Conservation (phyloP, 1,140 invertebrate genomes). For the Drosophila quadrilineata region DNA sequence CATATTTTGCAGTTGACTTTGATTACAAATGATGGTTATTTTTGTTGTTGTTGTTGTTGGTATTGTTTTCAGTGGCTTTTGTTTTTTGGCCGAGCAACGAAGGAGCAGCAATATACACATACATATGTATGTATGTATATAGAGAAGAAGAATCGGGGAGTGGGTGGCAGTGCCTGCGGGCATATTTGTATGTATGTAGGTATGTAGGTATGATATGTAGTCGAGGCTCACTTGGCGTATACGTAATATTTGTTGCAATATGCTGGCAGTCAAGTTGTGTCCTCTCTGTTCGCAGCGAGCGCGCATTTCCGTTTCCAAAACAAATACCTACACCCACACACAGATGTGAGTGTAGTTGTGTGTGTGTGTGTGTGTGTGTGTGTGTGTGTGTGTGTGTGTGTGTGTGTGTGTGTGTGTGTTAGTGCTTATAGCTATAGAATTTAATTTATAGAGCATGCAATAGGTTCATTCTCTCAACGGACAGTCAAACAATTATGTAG, state of each 20-base stretch:
- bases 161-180: conserved; percentile 42
- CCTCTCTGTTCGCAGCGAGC: conserved; percentile 28
- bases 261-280: conserved; percentile 9
- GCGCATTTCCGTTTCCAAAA: conserved; percentile 29
- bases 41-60: conserved; percentile 32
- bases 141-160: not conserved
- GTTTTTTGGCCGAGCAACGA: too few relatives aligned
- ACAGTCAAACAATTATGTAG: conserved; percentile 30
- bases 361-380: not conserved
- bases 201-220: too few relatives aligned
- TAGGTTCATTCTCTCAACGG: conserved; percentile 14
- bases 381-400: not conserved
- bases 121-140: not conserved
- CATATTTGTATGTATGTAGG: conserved; percentile 41
- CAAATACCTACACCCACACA: not conserved
- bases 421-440: conserved; percentile 3
- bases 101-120: not conserved
- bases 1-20: conserved; percentile 51
- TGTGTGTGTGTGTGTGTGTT: not conserved
- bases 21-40: conserved; percentile 58
- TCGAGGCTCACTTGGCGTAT: conserved; percentile 37
- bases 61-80: too few relatives aligned
- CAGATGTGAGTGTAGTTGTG: not conserved
- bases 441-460: conserved; percentile 40
- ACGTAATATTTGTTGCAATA: conserved; percentile 25